Conservation (phyloP, 2,888 invertebrate species). For the Seira ritae region DNA sequence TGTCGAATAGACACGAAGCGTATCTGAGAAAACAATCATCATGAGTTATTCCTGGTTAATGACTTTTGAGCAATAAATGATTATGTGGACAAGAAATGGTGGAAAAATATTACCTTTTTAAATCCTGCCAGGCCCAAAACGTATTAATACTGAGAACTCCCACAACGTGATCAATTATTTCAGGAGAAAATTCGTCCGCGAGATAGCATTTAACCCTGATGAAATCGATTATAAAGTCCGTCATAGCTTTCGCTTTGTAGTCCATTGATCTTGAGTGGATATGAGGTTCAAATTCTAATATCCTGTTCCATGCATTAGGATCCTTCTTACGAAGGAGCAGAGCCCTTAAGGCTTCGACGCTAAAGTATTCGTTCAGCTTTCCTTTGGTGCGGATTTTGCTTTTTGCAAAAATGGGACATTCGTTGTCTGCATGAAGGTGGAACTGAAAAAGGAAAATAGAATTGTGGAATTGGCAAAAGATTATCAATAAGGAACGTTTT, state of each 20-base stretch:
- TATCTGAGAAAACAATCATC: conserved; percentile 50
- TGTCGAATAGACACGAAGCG: conserved; percentile 60
- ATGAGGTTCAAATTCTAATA: conserved; percentile 59
- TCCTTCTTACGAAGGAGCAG: conserved; percentile 40
- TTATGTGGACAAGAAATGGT: too few species aligned
- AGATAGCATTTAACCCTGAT: conserved; percentile 56
- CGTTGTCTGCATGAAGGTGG: conserved; percentile 54
- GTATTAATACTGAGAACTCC: conserved; percentile 65
- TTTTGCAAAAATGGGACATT: conserved; percentile 53
- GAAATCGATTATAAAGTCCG: conserved; percentile 44
- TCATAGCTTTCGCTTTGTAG: conserved; percentile 27
- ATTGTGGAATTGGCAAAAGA: neutral
- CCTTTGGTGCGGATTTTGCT: conserved; percentile 34
- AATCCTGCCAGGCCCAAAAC: conserved; percentile 54
- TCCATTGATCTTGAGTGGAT: conserved; percentile 32
- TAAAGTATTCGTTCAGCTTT: conserved; percentile 50
- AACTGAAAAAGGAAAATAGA: conserved; percentile 25
- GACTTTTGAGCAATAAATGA: conserved; percentile 13
- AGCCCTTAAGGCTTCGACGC: conserved; percentile 55
- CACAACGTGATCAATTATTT: conserved; percentile 50
- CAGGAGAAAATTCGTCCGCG: conserved; percentile 39
- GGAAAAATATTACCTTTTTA: conserved; percentile 50
- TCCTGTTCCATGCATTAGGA: conserved; percentile 46
- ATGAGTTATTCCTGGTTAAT: too few species aligned
- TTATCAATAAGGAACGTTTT: too few species aligned